These are phyloP conservation scores for Emydura subglobosa DNA, from an alignment of 2,113 vertebrate species.

Conservation along the genomic window DNA sequence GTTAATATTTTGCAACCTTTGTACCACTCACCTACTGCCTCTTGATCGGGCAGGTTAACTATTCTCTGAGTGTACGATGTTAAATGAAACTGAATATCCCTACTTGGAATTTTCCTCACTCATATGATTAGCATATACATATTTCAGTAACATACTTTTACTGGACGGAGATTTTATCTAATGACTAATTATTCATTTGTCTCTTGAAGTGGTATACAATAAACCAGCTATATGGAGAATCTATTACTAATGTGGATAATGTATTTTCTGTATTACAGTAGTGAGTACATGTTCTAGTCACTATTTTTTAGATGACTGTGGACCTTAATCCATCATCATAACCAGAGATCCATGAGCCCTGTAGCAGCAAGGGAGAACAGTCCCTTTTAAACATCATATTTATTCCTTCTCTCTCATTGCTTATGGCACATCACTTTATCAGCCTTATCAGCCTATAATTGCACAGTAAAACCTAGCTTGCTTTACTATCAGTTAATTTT, in stretches of 20 bases:
- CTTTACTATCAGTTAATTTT: neutral
- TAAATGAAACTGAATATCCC: neutral
- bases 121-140: neutral
- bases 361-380: neutral
- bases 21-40: fast-evolving
- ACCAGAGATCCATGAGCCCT: neutral
- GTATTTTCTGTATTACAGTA: neutral
- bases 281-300: neutral
- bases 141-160: neutral
- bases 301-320: neutral
- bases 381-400: neutral
- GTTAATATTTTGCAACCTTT: neutral
- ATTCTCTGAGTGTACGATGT: neutral
- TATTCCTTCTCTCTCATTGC: neutral
- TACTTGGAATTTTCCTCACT: neutral
- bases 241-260: neutral
- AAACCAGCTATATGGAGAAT: neutral
- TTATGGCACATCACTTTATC: neutral
- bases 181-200: neutral
- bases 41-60: neutral
- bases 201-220: neutral
- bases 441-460: neutral
- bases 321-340: neutral
- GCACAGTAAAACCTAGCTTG: neutral
- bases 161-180: neutral